phyloP scores from a whole-genome alignment of 2,797 vertebrate genomes.

The Clarias fuscus region DNA sequence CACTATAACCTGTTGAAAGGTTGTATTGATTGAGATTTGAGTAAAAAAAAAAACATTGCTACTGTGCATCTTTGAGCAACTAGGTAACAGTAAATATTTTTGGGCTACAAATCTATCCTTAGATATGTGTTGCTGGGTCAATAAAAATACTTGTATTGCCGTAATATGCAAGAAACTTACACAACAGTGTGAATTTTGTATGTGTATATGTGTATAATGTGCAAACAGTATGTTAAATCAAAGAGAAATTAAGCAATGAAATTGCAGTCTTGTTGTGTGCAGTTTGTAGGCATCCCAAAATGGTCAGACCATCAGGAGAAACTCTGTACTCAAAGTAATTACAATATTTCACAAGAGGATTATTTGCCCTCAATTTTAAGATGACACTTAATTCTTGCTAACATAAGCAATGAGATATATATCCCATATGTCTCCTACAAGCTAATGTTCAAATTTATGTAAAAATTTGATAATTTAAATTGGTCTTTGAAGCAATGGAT shows the following conservation, averaged over 20 bases:
- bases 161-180: background rate
- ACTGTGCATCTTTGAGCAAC: background rate
- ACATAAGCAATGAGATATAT: background rate
- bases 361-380: background rate
- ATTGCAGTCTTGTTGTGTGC: background rate
- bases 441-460: background rate
- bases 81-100: background rate
- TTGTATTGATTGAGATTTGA: slow-evolving; percentile 10
- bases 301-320: background rate
- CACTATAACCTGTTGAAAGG: background rate
- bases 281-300: background rate
- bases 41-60: background rate
- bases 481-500: too few species aligned
- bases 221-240: background rate
- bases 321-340: background rate
- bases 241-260: background rate
- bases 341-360: background rate
- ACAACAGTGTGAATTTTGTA: background rate
- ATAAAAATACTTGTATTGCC: background rate
- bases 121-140: background rate
- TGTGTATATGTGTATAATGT: background rate
- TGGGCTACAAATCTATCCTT: background rate
- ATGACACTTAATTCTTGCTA: slow-evolving; percentile 3
- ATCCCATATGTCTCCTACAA: background rate
- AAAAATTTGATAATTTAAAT: background rate